Conservation (phyloP, 2,888 invertebrate species). For the Ormyrus pomaceus region DNA sequence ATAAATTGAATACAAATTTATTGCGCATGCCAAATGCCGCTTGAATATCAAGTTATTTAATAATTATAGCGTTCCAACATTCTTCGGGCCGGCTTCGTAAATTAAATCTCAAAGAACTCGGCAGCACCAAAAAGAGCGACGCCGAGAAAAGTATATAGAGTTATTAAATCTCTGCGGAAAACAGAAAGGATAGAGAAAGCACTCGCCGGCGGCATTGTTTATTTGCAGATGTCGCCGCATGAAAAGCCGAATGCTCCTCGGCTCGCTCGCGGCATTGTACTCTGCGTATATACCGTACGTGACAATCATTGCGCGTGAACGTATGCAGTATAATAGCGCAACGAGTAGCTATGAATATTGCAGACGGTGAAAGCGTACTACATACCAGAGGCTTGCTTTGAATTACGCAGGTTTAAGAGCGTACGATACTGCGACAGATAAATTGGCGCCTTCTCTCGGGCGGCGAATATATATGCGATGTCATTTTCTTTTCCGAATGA, state of each 20-base stretch:
- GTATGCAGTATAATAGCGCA: slow-evolving; percentile 46
- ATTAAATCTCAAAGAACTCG: slow-evolving; percentile 17
- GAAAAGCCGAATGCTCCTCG: background rate
- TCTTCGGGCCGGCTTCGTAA: slow-evolving; percentile 5
- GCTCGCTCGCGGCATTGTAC: slow-evolving; percentile 23
- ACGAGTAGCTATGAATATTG: slow-evolving; percentile 64
- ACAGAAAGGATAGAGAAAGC: slow-evolving; percentile 40
- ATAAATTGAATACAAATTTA: background rate
- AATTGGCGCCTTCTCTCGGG: slow-evolving; percentile 10
- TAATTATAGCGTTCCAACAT: background rate
- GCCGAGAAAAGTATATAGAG: slow-evolving; percentile 27
- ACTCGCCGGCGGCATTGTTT: slow-evolving; percentile 38
- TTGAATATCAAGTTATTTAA: background rate
- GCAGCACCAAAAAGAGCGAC: background rate
- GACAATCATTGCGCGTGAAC: slow-evolving; percentile 53
- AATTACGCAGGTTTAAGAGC: slow-evolving; percentile 36
- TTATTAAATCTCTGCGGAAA: slow-evolving; percentile 35
- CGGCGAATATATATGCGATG: background rate
- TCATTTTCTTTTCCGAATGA: too few relatives aligned
- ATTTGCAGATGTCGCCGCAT: slow-evolving; percentile 42
- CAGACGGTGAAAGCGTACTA: slow-evolving; percentile 69
- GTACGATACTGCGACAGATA: slow-evolving; percentile 32
- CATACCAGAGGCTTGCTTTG: slow-evolving; percentile 64
- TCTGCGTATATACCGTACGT: slow-evolving; percentile 29
- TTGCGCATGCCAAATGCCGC: background rate